These are phyloP conservation scores for Hippopotamyrus pictus DNA, from an alignment of 2,797 vertebrate genomes.

Conservation along the genomic window DNA sequence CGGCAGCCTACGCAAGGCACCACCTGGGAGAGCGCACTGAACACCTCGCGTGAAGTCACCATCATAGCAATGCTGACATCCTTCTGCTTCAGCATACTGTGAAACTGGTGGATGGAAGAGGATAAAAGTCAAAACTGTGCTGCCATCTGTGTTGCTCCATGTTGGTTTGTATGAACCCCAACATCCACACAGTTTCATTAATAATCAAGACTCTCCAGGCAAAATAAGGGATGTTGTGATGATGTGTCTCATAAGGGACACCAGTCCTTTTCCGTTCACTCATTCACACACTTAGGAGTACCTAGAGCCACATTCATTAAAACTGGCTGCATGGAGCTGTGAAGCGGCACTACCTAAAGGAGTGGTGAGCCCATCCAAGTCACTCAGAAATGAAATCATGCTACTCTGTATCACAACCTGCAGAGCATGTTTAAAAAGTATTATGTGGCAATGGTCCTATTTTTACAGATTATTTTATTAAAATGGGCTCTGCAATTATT, in stretches of 20 bases:
- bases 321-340: background rate
- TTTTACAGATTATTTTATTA: background rate
- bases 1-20: conserved; percentile 94
- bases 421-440: background rate
- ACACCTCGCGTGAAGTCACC: conserved; percentile 86
- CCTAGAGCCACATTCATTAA: background rate
- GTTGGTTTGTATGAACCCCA: background rate
- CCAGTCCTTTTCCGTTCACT: background rate
- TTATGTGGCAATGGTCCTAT: background rate
- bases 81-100: conserved; percentile 85
- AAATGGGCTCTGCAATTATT: background rate
- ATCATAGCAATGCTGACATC: conserved; percentile 84
- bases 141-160: background rate
- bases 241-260: background rate
- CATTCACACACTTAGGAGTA: background rate
- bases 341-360: background rate
- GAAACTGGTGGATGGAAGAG: conserved; percentile 58
- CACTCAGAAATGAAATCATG: background rate
- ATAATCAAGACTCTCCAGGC: background rate
- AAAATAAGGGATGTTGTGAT: background rate
- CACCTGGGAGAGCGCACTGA: conserved; percentile 81
- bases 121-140: background rate
- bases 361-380: background rate
- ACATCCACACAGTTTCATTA: background rate
- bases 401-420: background rate